These are phyloP conservation scores for Agapornis canus DNA, from an alignment of 2,797 vertebrate genomes.

Conservation along the genomic window DNA sequence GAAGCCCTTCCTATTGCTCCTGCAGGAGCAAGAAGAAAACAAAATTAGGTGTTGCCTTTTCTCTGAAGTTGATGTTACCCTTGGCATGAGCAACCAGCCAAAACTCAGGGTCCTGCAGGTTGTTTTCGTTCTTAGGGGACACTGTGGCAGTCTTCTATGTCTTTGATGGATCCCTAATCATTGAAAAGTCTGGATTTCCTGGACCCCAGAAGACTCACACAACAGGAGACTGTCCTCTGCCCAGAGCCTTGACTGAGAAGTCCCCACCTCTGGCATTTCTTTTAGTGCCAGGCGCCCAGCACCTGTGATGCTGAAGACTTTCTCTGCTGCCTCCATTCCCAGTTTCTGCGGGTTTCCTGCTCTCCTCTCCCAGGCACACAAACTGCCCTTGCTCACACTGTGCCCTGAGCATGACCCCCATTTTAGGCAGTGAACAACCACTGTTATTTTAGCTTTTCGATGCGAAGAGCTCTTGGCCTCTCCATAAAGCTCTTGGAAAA, in stretches of 20 bases:
- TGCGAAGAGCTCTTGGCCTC: background rate
- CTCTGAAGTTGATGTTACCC: background rate
- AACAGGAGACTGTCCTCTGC: background rate
- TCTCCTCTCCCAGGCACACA: background rate
- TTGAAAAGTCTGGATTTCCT: background rate
- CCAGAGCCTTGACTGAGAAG: background rate
- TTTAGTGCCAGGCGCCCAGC: background rate
- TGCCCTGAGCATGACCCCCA: background rate
- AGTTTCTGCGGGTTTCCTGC: background rate
- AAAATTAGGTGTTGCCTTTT: background rate
- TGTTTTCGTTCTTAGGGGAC: background rate
- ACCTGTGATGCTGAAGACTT: background rate
- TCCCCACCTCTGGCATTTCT: background rate
- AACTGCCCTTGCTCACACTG: background rate
- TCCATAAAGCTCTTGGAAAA: background rate
- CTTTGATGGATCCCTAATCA: background rate
- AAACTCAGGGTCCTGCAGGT: background rate
- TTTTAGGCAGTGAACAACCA: background rate
- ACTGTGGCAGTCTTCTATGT: background rate
- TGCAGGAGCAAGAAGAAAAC: background rate
- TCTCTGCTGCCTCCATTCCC: background rate
- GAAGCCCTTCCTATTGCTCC: background rate
- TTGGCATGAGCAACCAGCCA: background rate
- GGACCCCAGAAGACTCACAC: background rate
- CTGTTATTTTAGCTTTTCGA: background rate